A percentile compares a stretch with the other conserved stretches of the same genome.
phyloP scores from a whole-genome alignment of 2,888 invertebrate genomes.

The Gerris lacustris region DNA sequence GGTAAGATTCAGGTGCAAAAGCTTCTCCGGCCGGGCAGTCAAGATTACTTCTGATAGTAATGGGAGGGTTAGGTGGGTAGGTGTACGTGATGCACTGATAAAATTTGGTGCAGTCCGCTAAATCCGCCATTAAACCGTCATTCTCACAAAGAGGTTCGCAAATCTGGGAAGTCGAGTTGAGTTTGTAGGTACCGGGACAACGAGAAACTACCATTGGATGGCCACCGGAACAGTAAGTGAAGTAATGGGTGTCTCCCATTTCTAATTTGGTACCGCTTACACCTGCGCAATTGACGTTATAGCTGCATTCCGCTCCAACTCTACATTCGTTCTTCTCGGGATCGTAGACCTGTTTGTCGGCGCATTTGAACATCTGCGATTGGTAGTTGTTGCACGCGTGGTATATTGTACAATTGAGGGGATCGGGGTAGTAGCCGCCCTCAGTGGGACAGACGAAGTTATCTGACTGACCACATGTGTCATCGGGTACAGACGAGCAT shows the following conservation, averaged over 20 bases:
- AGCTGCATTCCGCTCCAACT: background rate
- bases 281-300: background rate
- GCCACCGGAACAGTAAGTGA: conserved; percentile 6
- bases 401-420: background rate
- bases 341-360: background rate
- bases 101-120: conserved; percentile 20
- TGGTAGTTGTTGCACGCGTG: background rate
- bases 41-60: background rate
- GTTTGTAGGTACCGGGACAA: conserved; percentile 17
- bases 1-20: background rate
- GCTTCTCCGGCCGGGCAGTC: background rate
- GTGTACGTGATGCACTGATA: conserved; percentile 10
- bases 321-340: background rate
- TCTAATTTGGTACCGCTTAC: background rate
- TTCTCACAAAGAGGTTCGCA: conserved; percentile 21
- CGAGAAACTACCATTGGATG: conserved; percentile 14
- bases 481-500: background rate
- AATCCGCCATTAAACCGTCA: conserved; percentile 14
- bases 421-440: background rate
- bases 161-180: conserved; percentile 19
- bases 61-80: background rate
- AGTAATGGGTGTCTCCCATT: conserved; percentile 1
- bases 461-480: background rate
- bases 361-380: background rate
- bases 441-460: background rate